phyloP scores from a whole-genome alignment of 2,113 vertebrate genomes.

The Campylomormyrus numenius region DNA sequence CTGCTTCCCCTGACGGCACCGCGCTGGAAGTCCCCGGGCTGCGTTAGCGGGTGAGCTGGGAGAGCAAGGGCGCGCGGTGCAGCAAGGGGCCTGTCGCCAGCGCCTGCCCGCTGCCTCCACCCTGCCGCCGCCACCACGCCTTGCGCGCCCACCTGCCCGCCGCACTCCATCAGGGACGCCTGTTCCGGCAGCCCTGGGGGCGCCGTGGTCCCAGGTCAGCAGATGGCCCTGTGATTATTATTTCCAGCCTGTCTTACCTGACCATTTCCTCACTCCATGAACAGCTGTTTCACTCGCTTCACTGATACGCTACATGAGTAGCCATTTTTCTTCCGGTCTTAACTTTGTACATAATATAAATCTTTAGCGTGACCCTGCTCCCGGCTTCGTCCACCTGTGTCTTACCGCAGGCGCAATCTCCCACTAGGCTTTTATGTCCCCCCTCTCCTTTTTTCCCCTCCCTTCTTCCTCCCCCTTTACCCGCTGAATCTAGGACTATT shows the following conservation, averaged over 20 bases:
- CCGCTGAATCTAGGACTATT: slow-evolving; percentile 34
- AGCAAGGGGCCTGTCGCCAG: slow-evolving; percentile 65
- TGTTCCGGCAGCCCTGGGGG: slow-evolving; percentile 76
- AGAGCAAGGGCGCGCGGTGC: slow-evolving; percentile 43
- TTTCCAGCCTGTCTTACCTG: slow-evolving; percentile 87
- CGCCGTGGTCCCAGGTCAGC: slow-evolving; percentile 81
- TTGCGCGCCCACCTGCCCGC: slow-evolving; percentile 60
- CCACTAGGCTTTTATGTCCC: slow-evolving; percentile 43
- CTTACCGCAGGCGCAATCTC: slow-evolving; percentile 76
- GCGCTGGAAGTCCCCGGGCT: background rate
- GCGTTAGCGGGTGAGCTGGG: background rate
- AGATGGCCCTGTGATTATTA: slow-evolving; percentile 95
- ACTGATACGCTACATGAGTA: slow-evolving; percentile 69
- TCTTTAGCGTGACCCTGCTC: slow-evolving; percentile 87
- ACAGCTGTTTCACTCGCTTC: slow-evolving; percentile 93
- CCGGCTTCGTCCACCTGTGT: slow-evolving; percentile 89
- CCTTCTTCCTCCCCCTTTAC: slow-evolving; percentile 1
- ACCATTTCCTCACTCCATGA: slow-evolving; percentile 86
- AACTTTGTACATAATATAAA: slow-evolving; percentile 86
- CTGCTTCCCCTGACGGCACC: background rate
- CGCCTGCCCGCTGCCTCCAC: slow-evolving; percentile 45
- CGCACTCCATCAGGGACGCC: slow-evolving; percentile 78
- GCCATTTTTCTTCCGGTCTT: slow-evolving; percentile 92
- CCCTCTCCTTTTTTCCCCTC: slow-evolving; percentile 23
- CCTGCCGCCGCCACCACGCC: slow-evolving; percentile 37